A percentile compares a stretch with the other conserved stretches of the same genome.
phyloP scores from a whole-genome alignment of 2,797 vertebrate species.

The Xiphophorus birchmanni region DNA sequence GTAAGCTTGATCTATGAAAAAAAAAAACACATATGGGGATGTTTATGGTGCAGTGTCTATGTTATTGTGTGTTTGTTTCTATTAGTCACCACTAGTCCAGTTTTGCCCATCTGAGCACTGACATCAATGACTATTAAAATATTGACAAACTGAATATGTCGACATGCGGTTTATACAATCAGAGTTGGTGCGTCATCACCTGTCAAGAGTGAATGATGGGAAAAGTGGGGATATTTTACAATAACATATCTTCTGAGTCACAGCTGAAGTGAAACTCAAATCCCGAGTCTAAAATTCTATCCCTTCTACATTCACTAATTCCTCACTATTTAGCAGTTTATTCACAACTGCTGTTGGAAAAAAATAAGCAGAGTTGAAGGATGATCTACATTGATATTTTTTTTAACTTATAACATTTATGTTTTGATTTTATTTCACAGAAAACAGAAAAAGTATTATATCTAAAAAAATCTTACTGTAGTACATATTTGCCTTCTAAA shows the following conservation, averaged over 20 bases:
- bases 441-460: background rate
- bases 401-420: background rate
- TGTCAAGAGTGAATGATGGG: slow-evolving; percentile 19
- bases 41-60: slow-evolving; percentile 36
- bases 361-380: background rate
- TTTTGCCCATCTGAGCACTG: slow-evolving; percentile 19
- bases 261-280: slow-evolving; percentile 14
- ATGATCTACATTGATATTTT: background rate
- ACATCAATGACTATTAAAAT: background rate
- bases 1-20: slow-evolving; percentile 42
- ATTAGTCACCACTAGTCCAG: slow-evolving; percentile 50
- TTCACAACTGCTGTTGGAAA: background rate
- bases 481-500: background rate
- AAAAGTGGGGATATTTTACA: slow-evolving; percentile 14
- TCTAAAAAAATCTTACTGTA: background rate
- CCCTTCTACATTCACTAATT: background rate
- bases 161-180: slow-evolving; percentile 17
- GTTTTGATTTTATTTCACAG: background rate
- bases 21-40: slow-evolving; percentile 43
- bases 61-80: slow-evolving; percentile 19
- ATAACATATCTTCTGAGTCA: slow-evolving; percentile 29
- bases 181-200: slow-evolving; percentile 9
- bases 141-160: slow-evolving; percentile 40
- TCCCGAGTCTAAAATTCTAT: background rate
- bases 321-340: background rate